Evolutionary conservation across 2,888 invertebrate genomes (phyloP).

Genomic region (Lasioglossum morio): DNA sequence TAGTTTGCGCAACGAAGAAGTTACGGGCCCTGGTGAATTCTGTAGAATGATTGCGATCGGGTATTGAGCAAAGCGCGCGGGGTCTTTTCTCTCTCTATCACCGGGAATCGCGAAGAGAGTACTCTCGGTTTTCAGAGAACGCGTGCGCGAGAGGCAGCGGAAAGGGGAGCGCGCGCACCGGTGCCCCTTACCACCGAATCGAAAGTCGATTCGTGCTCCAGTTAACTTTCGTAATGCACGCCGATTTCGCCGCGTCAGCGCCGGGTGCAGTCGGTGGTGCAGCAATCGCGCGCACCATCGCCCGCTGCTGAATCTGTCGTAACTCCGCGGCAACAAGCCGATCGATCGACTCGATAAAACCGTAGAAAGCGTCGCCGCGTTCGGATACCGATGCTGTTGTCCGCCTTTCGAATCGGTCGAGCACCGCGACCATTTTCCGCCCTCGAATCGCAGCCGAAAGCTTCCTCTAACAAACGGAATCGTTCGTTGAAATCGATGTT

Average conservation of each 20-base stretch:
- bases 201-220: slow-evolving; percentile 76
- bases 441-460: background rate
- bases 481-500: too few species aligned
- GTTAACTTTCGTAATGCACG: slow-evolving; percentile 73
- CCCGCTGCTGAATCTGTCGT: slow-evolving; percentile 56
- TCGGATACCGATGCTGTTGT: slow-evolving; percentile 1
- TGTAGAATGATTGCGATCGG: slow-evolving; percentile 1
- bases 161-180: background rate
- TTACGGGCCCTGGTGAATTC: background rate
- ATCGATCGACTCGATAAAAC: slow-evolving; percentile 57
- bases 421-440: background rate
- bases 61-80: slow-evolving; percentile 11
- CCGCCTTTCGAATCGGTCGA: slow-evolving; percentile 27
- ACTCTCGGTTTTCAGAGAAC: slow-evolving; percentile 57
- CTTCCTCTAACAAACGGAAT: background rate
- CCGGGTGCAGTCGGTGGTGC: slow-evolving; percentile 34
- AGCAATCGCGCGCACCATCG: slow-evolving; percentile 57
- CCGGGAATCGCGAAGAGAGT: slow-evolving; percentile 14
- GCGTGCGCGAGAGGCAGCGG: background rate
- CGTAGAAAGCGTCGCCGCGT: slow-evolving; percentile 43
- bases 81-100: background rate
- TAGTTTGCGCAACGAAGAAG: background rate
- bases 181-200: slow-evolving; percentile 62
- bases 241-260: slow-evolving; percentile 67
- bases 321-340: slow-evolving; percentile 33